These are phyloP conservation scores for Nomada hirtipes DNA, from an alignment of 2,888 invertebrate species.

Conservation along the genomic window DNA sequence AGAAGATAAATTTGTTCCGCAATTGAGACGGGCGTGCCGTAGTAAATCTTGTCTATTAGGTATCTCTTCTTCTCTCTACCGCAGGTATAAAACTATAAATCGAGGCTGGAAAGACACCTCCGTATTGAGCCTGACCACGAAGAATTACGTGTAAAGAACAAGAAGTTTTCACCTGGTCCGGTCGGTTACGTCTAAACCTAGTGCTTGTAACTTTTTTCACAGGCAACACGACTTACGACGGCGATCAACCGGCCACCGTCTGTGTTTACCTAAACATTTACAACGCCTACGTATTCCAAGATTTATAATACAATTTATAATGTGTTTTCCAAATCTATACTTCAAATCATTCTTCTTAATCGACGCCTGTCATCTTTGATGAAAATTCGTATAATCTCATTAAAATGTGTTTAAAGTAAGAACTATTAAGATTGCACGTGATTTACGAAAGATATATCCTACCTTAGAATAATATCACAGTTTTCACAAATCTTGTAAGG, in stretches of 20 bases:
- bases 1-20: slow-evolving; percentile 83
- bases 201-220: background rate
- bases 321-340: too few relatives aligned
- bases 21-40: slow-evolving; percentile 82
- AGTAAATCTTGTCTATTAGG: slow-evolving; percentile 82
- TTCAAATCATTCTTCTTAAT: too few relatives aligned
- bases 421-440: too few relatives aligned
- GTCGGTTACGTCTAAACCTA: background rate
- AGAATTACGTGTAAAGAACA: slow-evolving; percentile 56
- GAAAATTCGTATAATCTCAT: too few relatives aligned
- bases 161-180: slow-evolving; percentile 53
- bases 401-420: too few relatives aligned
- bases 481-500: too few relatives aligned
- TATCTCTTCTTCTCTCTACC: slow-evolving; percentile 75
- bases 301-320: too few relatives aligned
- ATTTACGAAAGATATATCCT: too few relatives aligned
- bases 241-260: background rate
- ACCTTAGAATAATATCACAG: too few relatives aligned
- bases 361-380: too few relatives aligned
- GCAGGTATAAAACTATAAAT: slow-evolving; percentile 80
- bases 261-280: background rate
- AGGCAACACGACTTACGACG: background rate
- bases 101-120: slow-evolving; percentile 69
- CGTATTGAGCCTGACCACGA: slow-evolving; percentile 67
- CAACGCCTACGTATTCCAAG: too few relatives aligned